Base-by-base conservation (phyloP, 2,888 invertebrate species). In the Xestia xanthographa region DNA sequence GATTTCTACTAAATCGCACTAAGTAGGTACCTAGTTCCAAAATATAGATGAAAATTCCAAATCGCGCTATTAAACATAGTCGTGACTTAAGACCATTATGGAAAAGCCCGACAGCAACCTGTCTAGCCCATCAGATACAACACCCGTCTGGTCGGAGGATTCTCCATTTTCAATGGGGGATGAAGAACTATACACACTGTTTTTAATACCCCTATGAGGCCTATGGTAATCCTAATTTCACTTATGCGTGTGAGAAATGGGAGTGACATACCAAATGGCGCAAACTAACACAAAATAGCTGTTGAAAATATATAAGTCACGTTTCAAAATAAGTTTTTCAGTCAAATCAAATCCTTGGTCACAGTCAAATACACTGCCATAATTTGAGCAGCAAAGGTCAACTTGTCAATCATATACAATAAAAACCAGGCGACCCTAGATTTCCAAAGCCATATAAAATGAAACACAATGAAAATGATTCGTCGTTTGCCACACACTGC, bases 381-480 rank as follows among this genome's bases (percentile, higher is more conserved):
- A 48, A 63, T 53, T 66, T 38, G 1, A 45, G 38, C 38, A 56
- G 43, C n/a, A n/a, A n/a, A 80, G 70, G 66, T 83, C 63, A 77
- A 58, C 48, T 65, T 65, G 71, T 71, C 66, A 72, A 72, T 71
- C 11, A 72, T 6, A 58, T n/a, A 12, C 41, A 50, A 62, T 34
- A 50, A 63, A 26, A 66, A 29, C 34, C 50, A 65, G 41, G 29
- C 67, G 29, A 56, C 34, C 53, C 29, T 56, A 71, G 41, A 72
- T 74, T 77, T 77, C 82, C 78, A 82, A 67, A 60, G 14, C 77
- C 82, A 77, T 82, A 78, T 72, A 71, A 68, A 76, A 79, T 74
- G 43, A 66, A 62, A 17, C 62, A 79, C 76, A 84, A 86, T 83
- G 76, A 67, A 79, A 85, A 83, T 86, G 71, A 77, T 71, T 75